Evolutionary conservation across 1,140 invertebrate genomes (phyloP), one percentile per base, ranked within the genome.

Genomic region (Phymorhynchus buccinoides): DNA sequence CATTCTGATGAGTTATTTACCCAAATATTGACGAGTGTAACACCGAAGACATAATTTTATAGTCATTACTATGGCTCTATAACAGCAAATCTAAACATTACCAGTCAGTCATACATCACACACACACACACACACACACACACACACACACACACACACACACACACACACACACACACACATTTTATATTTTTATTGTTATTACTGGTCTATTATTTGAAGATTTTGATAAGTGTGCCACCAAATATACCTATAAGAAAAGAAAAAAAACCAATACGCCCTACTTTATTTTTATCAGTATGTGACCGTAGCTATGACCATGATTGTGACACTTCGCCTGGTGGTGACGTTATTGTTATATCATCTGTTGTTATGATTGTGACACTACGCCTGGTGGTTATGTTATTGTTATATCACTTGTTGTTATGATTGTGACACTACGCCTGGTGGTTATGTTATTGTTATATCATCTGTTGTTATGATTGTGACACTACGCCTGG

Each of bases 351-450:
- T n/a, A n/a, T n/a, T n/a, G n/a, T n/a, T n/a, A n/a, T n/a, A n/a
- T n/a, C n/a, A n/a, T 73, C n/a, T 73, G 12, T 14, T 22, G 68
- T 73, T 77, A 14, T 77, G 48, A 52, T 52, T 18, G 12, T 52
- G 48, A 14, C 48, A 52, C 2, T 52, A 9, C 22, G 48, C 48
- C 12, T 2, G 48, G 48, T 52, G 48, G 27, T 7, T 71, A 22
- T n/a, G 1, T 87, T 86, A 27, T 89, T 83, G 42, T 44, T 78
- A 77, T 41, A 84, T 44, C 37, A 30, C 14, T 35, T 81, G 30
- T 1, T 3, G 44, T 37, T 56, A 27, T n/a, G n/a, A n/a, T n/a
- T 39, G 39, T 56, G n/a, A 52, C 48, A 52, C 48, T 14, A 9
- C 22, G 48, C 48, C 12, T 2, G 48, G 48, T 52, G 48, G 27